Percentiles rank a stretch among this genome's conserved stretches.
These are phyloP conservation scores for Eospalax fontanierii DNA, from an alignment of 2,797 vertebrate genomes.

Conservation along the genomic window DNA sequence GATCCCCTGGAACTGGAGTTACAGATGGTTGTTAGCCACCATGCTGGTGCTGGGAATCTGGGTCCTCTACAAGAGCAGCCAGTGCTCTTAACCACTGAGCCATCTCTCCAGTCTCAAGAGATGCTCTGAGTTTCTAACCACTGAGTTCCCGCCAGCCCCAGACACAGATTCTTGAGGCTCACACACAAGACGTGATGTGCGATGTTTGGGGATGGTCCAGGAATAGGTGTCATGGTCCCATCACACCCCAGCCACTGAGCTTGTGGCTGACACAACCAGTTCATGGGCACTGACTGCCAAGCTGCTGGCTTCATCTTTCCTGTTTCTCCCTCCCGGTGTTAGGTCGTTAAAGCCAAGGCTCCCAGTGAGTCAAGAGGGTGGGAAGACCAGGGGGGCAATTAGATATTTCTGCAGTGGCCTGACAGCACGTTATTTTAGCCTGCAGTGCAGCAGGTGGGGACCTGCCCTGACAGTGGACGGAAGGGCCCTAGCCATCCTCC, in stretches of 20 bases:
- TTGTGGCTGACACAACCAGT: accelerated
- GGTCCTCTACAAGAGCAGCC: too few relatives aligned
- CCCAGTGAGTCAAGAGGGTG: neutral
- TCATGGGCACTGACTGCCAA: neutral
- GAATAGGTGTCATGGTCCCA: accelerated
- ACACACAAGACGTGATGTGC: neutral
- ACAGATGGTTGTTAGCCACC: too few relatives aligned
- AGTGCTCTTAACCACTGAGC: too few relatives aligned
- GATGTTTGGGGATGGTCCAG: too few relatives aligned
- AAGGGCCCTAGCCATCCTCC: neutral
- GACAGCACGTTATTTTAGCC: neutral
- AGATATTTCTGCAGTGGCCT: neutral
- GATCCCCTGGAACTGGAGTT: too few relatives aligned
- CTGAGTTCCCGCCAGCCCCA: too few relatives aligned
- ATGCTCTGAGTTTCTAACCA: too few relatives aligned
- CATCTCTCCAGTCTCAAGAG: too few relatives aligned
- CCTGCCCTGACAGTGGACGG: neutral
- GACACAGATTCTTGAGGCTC: neutral
- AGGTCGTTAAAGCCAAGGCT: neutral
- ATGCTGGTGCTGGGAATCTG: too few relatives aligned
- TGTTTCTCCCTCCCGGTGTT: neutral
- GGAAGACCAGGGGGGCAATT: neutral
- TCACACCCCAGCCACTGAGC: neutral
- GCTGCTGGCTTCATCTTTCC: too few relatives aligned
- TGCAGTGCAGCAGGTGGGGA: conserved; percentile 18